These are phyloP conservation scores for Neopelma chrysocephalum DNA, from an alignment of 2,797 vertebrate species.

Conservation along the genomic window DNA sequence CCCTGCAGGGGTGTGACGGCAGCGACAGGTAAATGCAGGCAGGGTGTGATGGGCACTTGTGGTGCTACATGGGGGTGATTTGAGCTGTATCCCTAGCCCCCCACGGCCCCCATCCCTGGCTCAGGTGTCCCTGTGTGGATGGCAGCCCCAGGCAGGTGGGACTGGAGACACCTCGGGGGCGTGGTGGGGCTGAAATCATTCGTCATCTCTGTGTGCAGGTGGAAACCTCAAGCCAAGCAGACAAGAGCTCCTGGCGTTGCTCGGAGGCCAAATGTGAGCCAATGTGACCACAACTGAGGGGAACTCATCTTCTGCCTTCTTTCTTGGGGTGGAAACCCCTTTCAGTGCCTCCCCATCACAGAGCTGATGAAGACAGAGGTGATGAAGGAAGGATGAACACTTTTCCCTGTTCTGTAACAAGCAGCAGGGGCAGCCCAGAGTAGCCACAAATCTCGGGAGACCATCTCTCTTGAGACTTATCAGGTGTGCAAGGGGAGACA, in stretches of 20 bases:
- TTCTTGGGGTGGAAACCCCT: neutral
- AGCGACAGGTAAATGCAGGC: neutral
- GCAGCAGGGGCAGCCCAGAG: neutral
- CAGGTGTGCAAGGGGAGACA: neutral
- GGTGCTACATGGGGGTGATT: fast-evolving
- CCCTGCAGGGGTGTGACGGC: fast-evolving
- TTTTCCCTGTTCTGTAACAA: neutral
- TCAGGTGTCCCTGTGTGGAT: neutral
- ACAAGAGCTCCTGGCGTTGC: neutral
- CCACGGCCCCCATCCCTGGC: neutral
- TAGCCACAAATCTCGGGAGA: neutral
- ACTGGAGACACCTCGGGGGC: neutral
- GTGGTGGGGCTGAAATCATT: neutral
- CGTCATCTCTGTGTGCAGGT: neutral
- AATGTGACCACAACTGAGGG: fast-evolving
- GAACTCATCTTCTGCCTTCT: neutral
- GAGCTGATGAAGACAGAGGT: neutral
- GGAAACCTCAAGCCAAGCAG: neutral
- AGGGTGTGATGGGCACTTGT: neutral
- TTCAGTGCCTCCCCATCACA: neutral
- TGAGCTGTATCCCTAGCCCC: neutral
- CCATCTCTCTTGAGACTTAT: neutral
- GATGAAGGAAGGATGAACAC: neutral
- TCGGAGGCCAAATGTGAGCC: neutral
- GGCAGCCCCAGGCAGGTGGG: neutral